Percentiles rank a stretch among this genome's conserved stretches.
Conservation (phyloP, 2,888 invertebrate genomes). For the Leucania comma region DNA sequence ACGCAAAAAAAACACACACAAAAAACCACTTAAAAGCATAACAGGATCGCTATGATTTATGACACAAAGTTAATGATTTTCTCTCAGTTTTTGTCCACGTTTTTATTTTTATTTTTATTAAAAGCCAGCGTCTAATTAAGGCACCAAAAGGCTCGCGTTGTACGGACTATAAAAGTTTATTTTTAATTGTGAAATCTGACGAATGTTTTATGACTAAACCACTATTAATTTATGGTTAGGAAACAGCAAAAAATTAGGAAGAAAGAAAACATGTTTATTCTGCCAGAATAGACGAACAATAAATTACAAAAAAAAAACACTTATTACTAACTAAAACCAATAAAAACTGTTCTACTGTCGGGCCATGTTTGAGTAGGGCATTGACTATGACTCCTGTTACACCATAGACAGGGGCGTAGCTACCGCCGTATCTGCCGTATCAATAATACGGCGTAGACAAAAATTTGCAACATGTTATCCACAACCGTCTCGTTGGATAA, state of each 20-base stretch:
- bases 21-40: constrained; percentile 58
- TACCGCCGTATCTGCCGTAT: no score
- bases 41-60: constrained; percentile 61
- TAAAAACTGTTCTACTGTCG: no score
- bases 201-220: not conserved
- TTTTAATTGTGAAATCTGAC: not conserved
- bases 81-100: constrained; percentile 46
- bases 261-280: no score
- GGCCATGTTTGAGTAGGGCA: no score
- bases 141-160: not conserved
- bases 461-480: no score
- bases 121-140: constrained; percentile 35
- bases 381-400: no score
- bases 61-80: constrained; percentile 44
- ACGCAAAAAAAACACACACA: constrained; percentile 36
- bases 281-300: no score
- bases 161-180: constrained; percentile 9
- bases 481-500: no score
- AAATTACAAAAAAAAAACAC: no score
- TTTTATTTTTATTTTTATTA: constrained; percentile 33
- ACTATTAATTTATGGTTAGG: not conserved
- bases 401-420: no score
- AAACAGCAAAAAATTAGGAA: not conserved
- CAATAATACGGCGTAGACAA: no score
- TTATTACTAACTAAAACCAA: no score